Evolutionary conservation across 2,797 vertebrate genomes (phyloP), one percentile per base, ranked within the genome.

Genomic region (Anguilla obscura): DNA sequence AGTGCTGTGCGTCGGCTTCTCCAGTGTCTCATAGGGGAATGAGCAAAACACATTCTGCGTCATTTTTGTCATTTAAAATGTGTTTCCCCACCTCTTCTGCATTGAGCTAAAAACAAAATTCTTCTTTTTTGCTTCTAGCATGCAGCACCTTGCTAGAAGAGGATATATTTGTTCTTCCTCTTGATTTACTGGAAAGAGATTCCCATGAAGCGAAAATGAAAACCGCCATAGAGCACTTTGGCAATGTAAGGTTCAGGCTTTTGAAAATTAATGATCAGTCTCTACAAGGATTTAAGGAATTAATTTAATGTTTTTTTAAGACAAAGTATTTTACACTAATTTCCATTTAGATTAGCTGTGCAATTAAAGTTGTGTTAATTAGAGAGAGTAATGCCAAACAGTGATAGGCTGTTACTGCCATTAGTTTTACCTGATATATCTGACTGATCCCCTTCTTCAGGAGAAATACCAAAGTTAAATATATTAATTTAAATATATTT

Each of bases 151-250:
- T 99, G 90, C 93, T 92, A 92, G 96, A 96, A 86, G 94, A 96
- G 71, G 97, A 99, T 91, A 94, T 99, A 92, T 95, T 97, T 21
- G 94, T 99, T 89, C 95, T 99, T 92, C 96, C 97, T 0, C 96
- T 99, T 54, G 98, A 99, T 95, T 92, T 99, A 94, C 94, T 96
- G 86, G 95, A 98, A 24, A 95, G 94, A 69, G 93, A 90, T 85
- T 95, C 96, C 24, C 98, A 99, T 21, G 94, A 96, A 88, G 93
- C 88, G 56, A 98, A 97, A 92, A 95, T 96, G 6, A 95, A 95
- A 89, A 91, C 88, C 0, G 97, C 95, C 24, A 92, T 99, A 85
- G 93, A 96, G 91, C 92, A 97, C 93, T 99, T 99, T 94, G 97
- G 97, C 88, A 96, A 93, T 91, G 98, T 99, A 94, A 94, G 96